Evolutionary conservation across 1,140 invertebrate genomes (phyloP).

Genomic region (Sitodiplosis mosellana): DNA sequence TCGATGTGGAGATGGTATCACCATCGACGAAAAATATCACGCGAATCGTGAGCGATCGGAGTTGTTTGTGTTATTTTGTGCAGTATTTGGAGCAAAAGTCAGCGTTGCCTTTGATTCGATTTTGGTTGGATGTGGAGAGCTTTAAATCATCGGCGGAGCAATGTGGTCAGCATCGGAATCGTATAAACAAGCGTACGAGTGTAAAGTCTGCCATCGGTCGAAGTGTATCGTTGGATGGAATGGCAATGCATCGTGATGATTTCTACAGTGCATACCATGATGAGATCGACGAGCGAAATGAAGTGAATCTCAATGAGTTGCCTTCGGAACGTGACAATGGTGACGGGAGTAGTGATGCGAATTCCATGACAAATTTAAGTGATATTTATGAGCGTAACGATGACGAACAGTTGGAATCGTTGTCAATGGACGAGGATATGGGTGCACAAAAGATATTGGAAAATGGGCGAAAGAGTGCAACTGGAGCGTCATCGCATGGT

Average conservation of each 20-base stretch:
- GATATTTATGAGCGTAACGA: not conserved
- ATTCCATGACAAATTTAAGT: conserved; percentile 1
- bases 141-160: conserved; percentile 24
- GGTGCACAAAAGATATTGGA: not conserved
- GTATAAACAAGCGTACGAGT: conserved; percentile 9
- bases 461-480: not conserved
- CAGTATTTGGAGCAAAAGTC: conserved; percentile 48
- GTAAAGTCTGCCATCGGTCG: not conserved
- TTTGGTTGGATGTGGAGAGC: conserved; percentile 55
- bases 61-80: conserved; percentile 51
- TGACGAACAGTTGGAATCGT: not conserved
- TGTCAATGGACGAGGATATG: not conserved
- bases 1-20: too few relatives aligned
- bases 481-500: not conserved
- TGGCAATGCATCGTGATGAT: not conserved
- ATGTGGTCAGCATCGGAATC: not conserved
- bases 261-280: not conserved
- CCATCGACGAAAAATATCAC: conserved; percentile 30
- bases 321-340: not conserved
- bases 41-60: conserved; percentile 46
- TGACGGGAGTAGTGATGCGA: not conserved
- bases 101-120: conserved; percentile 37
- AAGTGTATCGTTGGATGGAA: not conserved
- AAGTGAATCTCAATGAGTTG: not conserved
- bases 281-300: not conserved